Percentiles rank a stretch among this genome's conserved stretches.
These are phyloP conservation scores for Tillus elongatus DNA, from an alignment of 2,888 invertebrate genomes.

Conservation along the genomic window DNA sequence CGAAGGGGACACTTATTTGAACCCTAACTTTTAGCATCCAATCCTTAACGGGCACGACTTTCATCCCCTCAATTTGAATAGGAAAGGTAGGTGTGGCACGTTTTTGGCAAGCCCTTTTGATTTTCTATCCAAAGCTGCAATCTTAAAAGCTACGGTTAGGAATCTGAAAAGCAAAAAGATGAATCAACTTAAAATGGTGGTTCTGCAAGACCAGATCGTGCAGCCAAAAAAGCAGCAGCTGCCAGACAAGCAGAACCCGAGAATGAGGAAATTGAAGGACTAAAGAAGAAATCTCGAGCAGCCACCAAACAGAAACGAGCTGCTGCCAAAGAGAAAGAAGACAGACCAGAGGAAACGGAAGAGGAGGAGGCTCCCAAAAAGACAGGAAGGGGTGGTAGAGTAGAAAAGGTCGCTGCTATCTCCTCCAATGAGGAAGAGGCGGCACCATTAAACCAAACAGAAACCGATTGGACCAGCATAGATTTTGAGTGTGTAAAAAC, in stretches of 20 bases:
- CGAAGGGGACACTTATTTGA: too few relatives aligned
- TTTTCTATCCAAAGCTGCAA: too few relatives aligned
- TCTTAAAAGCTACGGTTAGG: too few relatives aligned
- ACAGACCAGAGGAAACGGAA: conserved; percentile 15
- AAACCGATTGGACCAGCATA: conserved; percentile 51
- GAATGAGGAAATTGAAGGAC: not conserved
- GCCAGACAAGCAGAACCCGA: not conserved
- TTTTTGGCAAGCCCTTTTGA: too few relatives aligned
- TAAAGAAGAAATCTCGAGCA: conserved; percentile 11
- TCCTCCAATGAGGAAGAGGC: too few relatives aligned
- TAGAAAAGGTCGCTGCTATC: too few relatives aligned
- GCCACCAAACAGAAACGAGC: conserved; percentile 19
- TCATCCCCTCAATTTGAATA: too few relatives aligned
- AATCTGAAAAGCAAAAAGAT: too few relatives aligned
- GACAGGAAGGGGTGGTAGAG: conserved; percentile 19
- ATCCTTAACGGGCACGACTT: too few relatives aligned
- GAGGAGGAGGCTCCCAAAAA: conserved; percentile 32
- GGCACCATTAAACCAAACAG: conserved; percentile 48
- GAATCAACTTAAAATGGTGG: too few relatives aligned
- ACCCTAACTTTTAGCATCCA: too few relatives aligned
- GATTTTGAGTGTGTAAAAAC: conserved; percentile 52
- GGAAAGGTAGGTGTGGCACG: too few relatives aligned
- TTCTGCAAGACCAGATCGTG: conserved; percentile 32
- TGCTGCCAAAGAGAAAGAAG: conserved; percentile 22
- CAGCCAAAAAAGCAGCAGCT: not conserved